Evolutionary conservation across 2,888 invertebrate species (phyloP), one percentile per base, ranked within the genome.

Genomic region (Leucophenga montana): DNA sequence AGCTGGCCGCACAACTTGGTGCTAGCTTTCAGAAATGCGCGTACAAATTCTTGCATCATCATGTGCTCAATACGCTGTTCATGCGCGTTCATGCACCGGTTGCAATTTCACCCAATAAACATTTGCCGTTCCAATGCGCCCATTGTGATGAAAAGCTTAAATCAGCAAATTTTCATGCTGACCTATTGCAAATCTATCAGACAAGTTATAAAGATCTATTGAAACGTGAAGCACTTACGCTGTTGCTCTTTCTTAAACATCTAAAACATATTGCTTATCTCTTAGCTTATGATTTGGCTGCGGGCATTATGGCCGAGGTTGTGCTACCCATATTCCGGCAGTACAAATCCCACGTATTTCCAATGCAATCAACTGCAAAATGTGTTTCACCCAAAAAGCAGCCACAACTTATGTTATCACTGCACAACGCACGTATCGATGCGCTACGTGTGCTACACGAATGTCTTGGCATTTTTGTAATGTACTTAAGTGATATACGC

Each of bases 401-500:
- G 13, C 68, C 71, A 1, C 73, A 70, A 0, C 54, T 77, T 0
- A 66, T 72, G 5, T 6, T 77, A 54, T 73, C 74, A 0, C 39
- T 62, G 13, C 71, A 68, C 14, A 65, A 75, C 62, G 72, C 74
- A 6, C 62, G 62, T 3, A 27, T 48, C 13, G 48, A 64, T 64
- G 27, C 48, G 8, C 62, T 64, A 1, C 77, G 76, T 14, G 68
- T 85, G 18, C 69, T 89, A 0, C 78, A 84, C 46, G 87, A 85
- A 67, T 89, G 88, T 66, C 77, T 89, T 4, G 86, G 86, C 72
- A 85, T 87, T 33, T 86, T 89, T 72, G 84, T 85, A 3, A 84
- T 86, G 78, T 88, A 88, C 78, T 73, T 89, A 44, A 86, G 83
- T 62, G 88, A 89, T 72, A 83, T 87, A 69, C 84, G 86, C 1